phyloP scores from a whole-genome alignment of 2,113 vertebrate genomes.

The Ammodramus savannarum region DNA sequence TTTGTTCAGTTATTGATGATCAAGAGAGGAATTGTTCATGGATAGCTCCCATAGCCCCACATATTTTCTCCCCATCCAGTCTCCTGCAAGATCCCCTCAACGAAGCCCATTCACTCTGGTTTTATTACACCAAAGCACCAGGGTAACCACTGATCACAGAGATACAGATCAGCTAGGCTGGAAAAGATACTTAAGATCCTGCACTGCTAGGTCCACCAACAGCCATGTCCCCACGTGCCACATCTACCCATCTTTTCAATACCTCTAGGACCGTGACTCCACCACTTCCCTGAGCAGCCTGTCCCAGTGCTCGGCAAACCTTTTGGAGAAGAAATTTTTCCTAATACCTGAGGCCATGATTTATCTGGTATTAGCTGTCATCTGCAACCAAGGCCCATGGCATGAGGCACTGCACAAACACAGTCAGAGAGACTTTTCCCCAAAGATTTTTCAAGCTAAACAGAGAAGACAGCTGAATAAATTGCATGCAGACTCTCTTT shows the following conservation, averaged over 20 bases:
- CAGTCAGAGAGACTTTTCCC: neutral
- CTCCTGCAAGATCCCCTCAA: neutral
- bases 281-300: neutral
- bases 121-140: neutral
- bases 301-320: accelerated
- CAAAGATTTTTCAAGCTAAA: neutral
- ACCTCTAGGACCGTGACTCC: neutral
- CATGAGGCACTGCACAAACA: neutral
- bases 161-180: neutral
- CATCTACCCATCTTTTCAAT: neutral
- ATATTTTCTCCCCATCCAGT: neutral
- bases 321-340: neutral
- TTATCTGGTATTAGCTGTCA: neutral
- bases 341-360: neutral
- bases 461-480: constrained; percentile 7
- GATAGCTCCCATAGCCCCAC: accelerated
- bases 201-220: neutral
- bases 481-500: neutral
- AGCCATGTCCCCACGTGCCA: neutral
- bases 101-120: neutral
- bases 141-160: neutral
- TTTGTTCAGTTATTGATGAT: neutral
- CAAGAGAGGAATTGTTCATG: neutral
- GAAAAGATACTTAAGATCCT: neutral
- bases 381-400: neutral